Evolutionary conservation across 2,113 vertebrate genomes (phyloP).

Genomic region (Anarrhichthys ocellatus): DNA sequence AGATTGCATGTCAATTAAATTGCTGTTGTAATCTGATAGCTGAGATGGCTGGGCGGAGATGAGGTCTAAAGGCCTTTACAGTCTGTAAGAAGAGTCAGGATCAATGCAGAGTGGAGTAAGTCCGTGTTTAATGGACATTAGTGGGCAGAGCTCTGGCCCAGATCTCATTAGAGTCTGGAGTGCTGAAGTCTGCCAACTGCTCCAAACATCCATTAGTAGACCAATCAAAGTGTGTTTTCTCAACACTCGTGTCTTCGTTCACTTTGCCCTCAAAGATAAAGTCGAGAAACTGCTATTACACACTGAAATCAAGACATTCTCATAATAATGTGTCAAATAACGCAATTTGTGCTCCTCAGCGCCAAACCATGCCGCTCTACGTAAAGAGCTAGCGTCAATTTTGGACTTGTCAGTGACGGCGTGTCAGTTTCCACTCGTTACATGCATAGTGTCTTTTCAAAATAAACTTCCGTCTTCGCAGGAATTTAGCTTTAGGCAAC

Average conservation of each 20-base stretch:
- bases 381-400: background rate
- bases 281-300: slow-evolving; percentile 10
- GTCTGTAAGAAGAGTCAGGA: slow-evolving; percentile 69
- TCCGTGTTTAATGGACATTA: slow-evolving; percentile 70
- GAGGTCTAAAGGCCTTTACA: slow-evolving; percentile 61
- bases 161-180: slow-evolving; percentile 54
- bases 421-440: background rate
- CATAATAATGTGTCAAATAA: background rate
- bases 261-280: slow-evolving; percentile 1
- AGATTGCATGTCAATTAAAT: slow-evolving; percentile 58
- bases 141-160: slow-evolving; percentile 56
- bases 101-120: slow-evolving; percentile 66
- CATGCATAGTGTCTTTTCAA: background rate
- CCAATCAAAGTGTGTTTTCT: slow-evolving; percentile 57
- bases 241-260: slow-evolving; percentile 46
- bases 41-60: slow-evolving; percentile 50
- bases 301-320: slow-evolving; percentile 7
- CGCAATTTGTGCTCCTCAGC: background rate
- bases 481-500: background rate
- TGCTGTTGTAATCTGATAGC: slow-evolving; percentile 60
- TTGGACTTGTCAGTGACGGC: background rate
- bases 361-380: background rate
- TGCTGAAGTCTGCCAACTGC: slow-evolving; percentile 61
- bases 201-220: slow-evolving; percentile 66
- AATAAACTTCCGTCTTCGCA: background rate